Evolutionary conservation across 2,797 vertebrate genomes (phyloP), one percentile per base, ranked within the genome.

Genomic region (Pygocentrus nattereri): DNA sequence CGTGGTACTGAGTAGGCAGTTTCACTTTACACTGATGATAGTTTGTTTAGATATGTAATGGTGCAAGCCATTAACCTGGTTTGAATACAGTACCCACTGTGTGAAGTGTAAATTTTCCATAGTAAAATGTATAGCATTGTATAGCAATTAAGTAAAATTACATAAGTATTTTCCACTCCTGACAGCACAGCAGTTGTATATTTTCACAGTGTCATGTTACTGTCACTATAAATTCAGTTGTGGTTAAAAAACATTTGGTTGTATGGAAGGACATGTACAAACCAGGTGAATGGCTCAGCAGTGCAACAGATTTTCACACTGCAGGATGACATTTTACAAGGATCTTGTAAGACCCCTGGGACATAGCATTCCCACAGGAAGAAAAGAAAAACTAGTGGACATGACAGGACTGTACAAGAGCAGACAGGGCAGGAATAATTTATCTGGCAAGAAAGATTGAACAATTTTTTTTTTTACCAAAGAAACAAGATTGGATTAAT

Each of bases 291-390:
- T 21, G 18, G 19, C 25, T 52, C 30, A 52, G 27, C 5, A 31
- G 25, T 21, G 30, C 25, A 50, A 5, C 44, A 50, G 68, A 47
- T 25, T 56, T 80, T 67, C 19, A 74, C 49, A 67, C 27, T 54
- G 18, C 4, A 30, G 15, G 59, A 47, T 56, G 70, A 65, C 47
- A 80, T 80, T 80, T 61, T 74, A 80, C 72, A 65, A 31, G 70
- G 62, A 65, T 50, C 25, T 56, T 67, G 31, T 31, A 59, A 80
- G 70, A 54, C n/a, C 54, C 31, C 10, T 16, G 49, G 61, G 71
- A 67, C 61, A 18, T 0, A n/a, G 47, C n/a, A 67, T 74, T 74
- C 23, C 61, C 59, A 44, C 47, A 56, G 23, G 49, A 74, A 62
- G 23, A 74, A 47, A 47, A 25, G 77, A 65, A 73, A 73, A 47